Evolutionary conservation across 64 coral and sea anemone species (phyloP).

Genomic region (Platygyra sinensis): DNA sequence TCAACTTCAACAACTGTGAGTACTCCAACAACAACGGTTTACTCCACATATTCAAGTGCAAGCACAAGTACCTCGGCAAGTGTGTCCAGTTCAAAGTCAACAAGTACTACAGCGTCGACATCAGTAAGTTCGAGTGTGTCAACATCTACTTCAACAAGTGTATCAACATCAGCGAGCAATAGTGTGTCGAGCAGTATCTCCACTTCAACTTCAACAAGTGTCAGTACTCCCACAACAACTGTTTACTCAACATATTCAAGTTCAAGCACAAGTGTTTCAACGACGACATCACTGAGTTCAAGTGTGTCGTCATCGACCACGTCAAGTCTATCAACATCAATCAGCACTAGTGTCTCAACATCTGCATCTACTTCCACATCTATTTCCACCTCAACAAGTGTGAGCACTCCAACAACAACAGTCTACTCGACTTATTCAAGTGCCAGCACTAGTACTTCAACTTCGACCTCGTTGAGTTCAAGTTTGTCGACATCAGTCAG

Average conservation of each 20-base stretch:
- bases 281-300: not conserved
- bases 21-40: not conserved
- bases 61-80: not conserved
- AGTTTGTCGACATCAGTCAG: not conserved
- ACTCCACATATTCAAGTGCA: not conserved
- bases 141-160: not conserved
- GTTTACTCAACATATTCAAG: not conserved
- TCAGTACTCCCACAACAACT: not conserved
- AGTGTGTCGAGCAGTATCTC: constrained; percentile 27
- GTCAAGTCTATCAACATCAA: not conserved
- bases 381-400: constrained; percentile 20
- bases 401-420: constrained; percentile 22
- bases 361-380: constrained; percentile 50
- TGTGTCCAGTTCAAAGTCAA: no score
- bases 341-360: constrained; percentile 19
- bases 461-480: not conserved
- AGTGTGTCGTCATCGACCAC: constrained; percentile 4
- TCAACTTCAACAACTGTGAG: not conserved
- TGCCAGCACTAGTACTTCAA: not conserved
- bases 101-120: constrained; percentile 2
- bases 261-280: not conserved
- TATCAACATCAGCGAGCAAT: not conserved
- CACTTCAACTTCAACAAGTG: not conserved
- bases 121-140: not conserved
- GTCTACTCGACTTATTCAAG: not conserved